phyloP scores from a whole-genome alignment of 2,888 invertebrate species.

The Cotesia congregata region DNA sequence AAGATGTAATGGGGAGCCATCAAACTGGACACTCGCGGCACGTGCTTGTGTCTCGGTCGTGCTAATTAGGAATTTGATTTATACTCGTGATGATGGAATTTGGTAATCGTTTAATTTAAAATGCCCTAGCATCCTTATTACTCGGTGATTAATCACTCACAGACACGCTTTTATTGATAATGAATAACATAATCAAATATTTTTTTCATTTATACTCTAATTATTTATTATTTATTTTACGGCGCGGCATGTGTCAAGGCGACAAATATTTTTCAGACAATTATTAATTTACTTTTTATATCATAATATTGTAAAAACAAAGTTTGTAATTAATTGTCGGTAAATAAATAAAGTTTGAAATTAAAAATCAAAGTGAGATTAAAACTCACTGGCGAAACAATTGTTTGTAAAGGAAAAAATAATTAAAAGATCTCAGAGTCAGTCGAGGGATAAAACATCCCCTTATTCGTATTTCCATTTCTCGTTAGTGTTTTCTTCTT shows the following conservation, averaged over 20 bases:
- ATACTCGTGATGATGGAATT: constrained; percentile 44
- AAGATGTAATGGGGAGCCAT: constrained; percentile 33
- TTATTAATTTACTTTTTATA: neutral
- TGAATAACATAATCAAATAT: neutral
- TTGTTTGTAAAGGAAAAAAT: constrained; percentile 25
- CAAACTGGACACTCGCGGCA: constrained; percentile 45
- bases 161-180: constrained; percentile 7
- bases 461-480: constrained; percentile 26
- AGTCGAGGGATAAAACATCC: neutral
- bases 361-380: neutral
- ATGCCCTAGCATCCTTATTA: neutral
- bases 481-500: constrained; percentile 21
- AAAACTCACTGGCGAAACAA: neutral
- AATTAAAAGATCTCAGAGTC: neutral
- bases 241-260: neutral
- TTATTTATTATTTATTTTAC: neutral
- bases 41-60: constrained; percentile 46
- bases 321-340: neutral
- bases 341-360: neutral
- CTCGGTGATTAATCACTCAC: neutral
- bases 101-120: constrained; percentile 49
- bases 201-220: neutral
- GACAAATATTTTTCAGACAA: neutral
- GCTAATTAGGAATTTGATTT: constrained; percentile 50
- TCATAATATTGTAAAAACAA: neutral